Evolutionary conservation across 2,888 invertebrate species (phyloP), one percentile per base, ranked within the genome.

Genomic region (Drosophila anceps): DNA sequence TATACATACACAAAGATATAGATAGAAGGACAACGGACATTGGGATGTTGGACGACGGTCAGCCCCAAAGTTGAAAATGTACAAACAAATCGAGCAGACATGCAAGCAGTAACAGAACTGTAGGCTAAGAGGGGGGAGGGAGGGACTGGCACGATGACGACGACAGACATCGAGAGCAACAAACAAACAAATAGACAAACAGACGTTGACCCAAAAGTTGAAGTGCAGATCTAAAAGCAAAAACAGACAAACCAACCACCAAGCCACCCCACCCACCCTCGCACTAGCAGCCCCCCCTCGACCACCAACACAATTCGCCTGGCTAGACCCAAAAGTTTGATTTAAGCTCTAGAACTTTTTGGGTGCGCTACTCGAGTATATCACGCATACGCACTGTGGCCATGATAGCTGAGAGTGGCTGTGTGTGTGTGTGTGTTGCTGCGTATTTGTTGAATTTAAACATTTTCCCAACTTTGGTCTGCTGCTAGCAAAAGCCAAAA

Each of bases 121-220:
- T 35, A 8, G 50, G 48, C 18, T 6, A 24, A 5, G 53, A 35
- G n/a, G 20, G 6, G 33, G 20, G 33, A 24, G 15, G 41, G 48
- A 37, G 20, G 27, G 44, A 27, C 0, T n/a, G n/a, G 18, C 58
- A 15, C 57, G 46, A 41, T 41, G 68, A 73, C 66, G 75, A 79
- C 79, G 73, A 70, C 80, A 82, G 82, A 79, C 73, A 78, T 55
- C 64, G 81, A 81, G 77, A 89, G 88, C 90, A 88, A 86, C 90
- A 83, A 87, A 86, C 90, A 90, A 88, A 90, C 81, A 81, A 79
- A 88, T 82, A 82, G 81, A 85, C 88, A 83, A 88, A 85, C 90
- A 85, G 90, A 90, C 90, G 90, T 88, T 88, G 85, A 85, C 85
- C 88, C 84, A 85, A 85, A 85, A 85, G 88, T 85, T 85, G 88